These are phyloP conservation scores for Melitaea cinxia DNA, from an alignment of 1,140 invertebrate genomes.

Conservation along the genomic window DNA sequence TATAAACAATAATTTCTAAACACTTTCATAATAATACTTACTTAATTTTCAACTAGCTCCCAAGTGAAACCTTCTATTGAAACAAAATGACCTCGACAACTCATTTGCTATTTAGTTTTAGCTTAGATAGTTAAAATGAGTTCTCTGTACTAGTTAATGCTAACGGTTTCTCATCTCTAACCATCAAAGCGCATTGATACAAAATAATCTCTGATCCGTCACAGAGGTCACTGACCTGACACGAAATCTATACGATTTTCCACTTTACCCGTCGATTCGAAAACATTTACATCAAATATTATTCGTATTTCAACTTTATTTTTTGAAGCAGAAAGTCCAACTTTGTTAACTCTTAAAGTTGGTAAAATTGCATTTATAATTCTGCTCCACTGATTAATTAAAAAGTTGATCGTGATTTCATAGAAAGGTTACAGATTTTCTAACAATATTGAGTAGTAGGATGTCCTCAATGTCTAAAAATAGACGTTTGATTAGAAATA, in stretches of 20 bases:
- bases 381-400: conserved; percentile 46
- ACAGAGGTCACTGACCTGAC: conserved; percentile 58
- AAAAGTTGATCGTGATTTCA: conserved; percentile 45
- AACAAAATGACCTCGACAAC: too few relatives aligned
- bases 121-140: not conserved
- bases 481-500: not conserved
- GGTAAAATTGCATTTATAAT: conserved; percentile 1
- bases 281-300: conserved; percentile 50
- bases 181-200: conserved; percentile 24
- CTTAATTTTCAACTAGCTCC: not conserved
- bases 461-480: too few relatives aligned
- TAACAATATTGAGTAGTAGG: conserved; percentile 10
- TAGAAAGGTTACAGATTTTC: conserved; percentile 44
- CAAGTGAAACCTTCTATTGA: too few relatives aligned
- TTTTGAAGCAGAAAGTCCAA: conserved; percentile 20
- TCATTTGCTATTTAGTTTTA: too few relatives aligned
- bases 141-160: not conserved
- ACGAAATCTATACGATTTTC: conserved; percentile 65
- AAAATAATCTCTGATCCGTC: conserved; percentile 41
- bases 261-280: conserved; percentile 57
- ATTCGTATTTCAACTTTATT: conserved; percentile 21
- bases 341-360: not conserved
- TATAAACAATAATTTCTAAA: too few relatives aligned
- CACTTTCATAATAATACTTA: too few relatives aligned
- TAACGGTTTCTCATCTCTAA: conserved; percentile 22